Conservation (phyloP, 1,140 invertebrate species). For the Apis dorsata region DNA sequence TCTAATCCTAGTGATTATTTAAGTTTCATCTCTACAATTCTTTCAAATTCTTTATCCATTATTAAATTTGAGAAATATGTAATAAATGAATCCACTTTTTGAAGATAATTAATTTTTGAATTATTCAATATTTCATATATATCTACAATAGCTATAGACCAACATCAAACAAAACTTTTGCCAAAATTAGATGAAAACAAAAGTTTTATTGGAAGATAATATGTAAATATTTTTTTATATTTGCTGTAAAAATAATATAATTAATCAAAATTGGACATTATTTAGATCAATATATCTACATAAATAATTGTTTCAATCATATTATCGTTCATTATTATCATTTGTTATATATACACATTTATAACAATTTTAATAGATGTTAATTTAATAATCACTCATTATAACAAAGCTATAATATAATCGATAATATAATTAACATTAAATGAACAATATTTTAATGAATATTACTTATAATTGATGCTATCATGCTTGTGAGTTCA, state of each 20-base stretch:
- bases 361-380: neutral
- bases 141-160: no score
- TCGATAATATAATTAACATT: neutral
- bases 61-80: neutral
- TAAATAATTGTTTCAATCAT: neutral
- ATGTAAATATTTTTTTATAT: no score
- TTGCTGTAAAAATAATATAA: no score
- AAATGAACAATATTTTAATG: conserved; percentile 8
- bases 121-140: neutral
- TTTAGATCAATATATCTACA: neutral
- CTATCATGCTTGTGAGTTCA: neutral
- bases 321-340: neutral
- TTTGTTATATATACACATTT: neutral
- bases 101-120: neutral
- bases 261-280: neutral
- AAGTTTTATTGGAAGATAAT: no score
- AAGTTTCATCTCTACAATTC: no score
- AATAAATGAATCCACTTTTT: neutral
- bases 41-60: no score
- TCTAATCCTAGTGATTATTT: neutral
- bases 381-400: neutral
- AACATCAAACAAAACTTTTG: no score
- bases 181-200: no score
- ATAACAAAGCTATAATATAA: neutral
- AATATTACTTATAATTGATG: neutral